Evolutionary conservation across 2,888 invertebrate species (phyloP).

Genomic region (Erebia epiphron): DNA sequence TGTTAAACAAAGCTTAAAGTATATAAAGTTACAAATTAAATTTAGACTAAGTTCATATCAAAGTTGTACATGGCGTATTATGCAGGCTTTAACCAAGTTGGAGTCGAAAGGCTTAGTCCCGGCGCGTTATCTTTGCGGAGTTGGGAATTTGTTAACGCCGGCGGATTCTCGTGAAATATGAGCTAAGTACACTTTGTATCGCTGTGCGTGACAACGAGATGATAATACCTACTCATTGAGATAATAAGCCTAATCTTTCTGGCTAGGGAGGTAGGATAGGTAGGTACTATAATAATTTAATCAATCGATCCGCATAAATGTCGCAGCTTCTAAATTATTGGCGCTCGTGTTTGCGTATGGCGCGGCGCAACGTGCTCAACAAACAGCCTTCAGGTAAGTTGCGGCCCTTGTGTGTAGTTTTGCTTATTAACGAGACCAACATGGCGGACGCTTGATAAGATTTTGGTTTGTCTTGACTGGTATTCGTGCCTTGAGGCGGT

Average conservation of each 20-base stretch:
- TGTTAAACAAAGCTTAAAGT: constrained; percentile 28
- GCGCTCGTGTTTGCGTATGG: constrained; percentile 62
- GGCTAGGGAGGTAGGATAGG: too few species aligned
- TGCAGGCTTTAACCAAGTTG: constrained; percentile 51
- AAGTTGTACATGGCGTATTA: constrained; percentile 43
- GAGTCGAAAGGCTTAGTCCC: constrained; percentile 58
- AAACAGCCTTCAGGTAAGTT: constrained; percentile 75
- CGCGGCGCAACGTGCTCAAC: constrained; percentile 63
- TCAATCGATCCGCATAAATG: constrained; percentile 44
- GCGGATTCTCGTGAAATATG: constrained; percentile 58
- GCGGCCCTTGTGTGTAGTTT: constrained; percentile 75
- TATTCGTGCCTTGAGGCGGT: constrained; percentile 74
- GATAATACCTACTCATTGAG: constrained; percentile 23
- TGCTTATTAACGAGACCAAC: constrained; percentile 80
- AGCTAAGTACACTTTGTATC: constrained; percentile 40
- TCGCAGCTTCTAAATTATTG: constrained; percentile 59
- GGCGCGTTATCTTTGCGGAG: constrained; percentile 67
- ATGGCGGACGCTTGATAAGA: constrained; percentile 79
- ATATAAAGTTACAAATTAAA: constrained; percentile 33
- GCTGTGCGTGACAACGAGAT: constrained; percentile 31
- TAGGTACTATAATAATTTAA: constrained; percentile 16
- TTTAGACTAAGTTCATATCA: constrained; percentile 32
- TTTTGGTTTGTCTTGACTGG: constrained; percentile 79
- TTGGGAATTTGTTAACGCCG: constrained; percentile 65
- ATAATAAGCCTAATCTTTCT: constrained; percentile 4